Percentiles rank a stretch among this genome's conserved stretches.
phyloP scores from a whole-genome alignment of 2,113 vertebrate species.

The Ceuthmochares aereus region DNA sequence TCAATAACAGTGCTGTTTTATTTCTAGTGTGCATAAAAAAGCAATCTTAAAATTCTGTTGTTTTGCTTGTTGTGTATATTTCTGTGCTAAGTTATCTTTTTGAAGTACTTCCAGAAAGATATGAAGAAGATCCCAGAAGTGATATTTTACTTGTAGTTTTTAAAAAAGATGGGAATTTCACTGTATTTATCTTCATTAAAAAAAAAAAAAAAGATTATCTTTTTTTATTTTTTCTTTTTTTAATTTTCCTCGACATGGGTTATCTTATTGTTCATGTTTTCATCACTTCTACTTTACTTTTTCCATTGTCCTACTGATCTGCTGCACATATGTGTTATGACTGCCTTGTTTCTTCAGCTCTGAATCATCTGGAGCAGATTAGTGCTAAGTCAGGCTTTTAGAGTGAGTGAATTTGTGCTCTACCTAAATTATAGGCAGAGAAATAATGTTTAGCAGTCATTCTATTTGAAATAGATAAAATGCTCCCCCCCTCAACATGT shows the following conservation, averaged over 20 bases:
- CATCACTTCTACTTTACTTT: background rate
- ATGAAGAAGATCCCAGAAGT: background rate
- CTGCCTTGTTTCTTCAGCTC: background rate
- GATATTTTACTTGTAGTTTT: background rate
- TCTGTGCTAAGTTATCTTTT: background rate
- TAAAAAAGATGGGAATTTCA: background rate
- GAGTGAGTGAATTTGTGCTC: background rate
- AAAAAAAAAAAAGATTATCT: background rate
- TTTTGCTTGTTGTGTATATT: background rate
- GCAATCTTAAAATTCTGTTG: background rate
- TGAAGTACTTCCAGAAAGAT: background rate
- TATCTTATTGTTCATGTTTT: background rate
- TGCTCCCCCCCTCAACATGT: background rate
- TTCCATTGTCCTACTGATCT: background rate
- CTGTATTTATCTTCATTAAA: background rate
- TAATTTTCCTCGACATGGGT: background rate
- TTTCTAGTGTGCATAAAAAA: background rate
- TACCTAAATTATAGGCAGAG: background rate
- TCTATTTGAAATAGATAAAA: background rate
- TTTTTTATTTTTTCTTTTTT: background rate
- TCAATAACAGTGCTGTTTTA: background rate
- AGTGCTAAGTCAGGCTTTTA: background rate
- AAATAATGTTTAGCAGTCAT: background rate
- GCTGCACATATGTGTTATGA: accelerated
- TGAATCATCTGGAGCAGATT: background rate